Base-by-base conservation (phyloP, 2,113 vertebrate genomes). In the Scomber colias region DNA sequence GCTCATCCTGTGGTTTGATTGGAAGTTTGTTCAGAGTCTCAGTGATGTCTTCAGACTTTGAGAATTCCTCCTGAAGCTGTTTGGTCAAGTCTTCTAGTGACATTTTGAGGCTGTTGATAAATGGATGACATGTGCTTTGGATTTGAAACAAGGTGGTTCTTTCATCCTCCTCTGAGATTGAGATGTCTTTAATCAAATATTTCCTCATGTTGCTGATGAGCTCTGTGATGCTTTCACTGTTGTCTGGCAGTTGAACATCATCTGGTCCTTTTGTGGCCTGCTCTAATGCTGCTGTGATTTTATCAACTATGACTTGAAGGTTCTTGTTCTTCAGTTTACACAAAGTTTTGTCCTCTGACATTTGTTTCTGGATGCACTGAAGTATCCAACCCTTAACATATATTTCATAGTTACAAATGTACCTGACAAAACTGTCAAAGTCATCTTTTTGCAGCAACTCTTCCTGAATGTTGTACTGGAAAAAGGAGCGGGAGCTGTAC, bases 1-100 rank as follows among this genome's bases (percentile, higher is more conserved):
- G 83, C 73, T 79, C 82, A 3, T 92, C 67, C 16, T 93, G 91
- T 31, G 92, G 93, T 75, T 90, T 75, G 50, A 71, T 94, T 70
- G 17, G 0, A 93, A 60, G 83, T 13, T 54, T 40, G 0, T 21
- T 3, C 3, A 94, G 53, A 5, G 77, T 85, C 2, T 79, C 57
- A n/a, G 7, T 27, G 50, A 84, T 35, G 62, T 56, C 3, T n/a
- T 56, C 31, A 51, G 51, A 45, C 3, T 63, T 53, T 51, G 44
- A 56, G 40, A 89, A 80, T 66, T 90, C 77, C 31, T 16, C 3
- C 11, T 74, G 4, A 27, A 90, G 61, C 2, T 77, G 13, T 31
- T 60, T 4, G 2, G 78, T 66, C 7, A 90, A 35, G 3, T 66
- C 14, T 1, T 46, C 1, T 49, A 87, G 9, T 1, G 75, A 71